Percentiles rank a stretch among this genome's conserved stretches.
These are phyloP conservation scores for Dicycla oo DNA, from an alignment of 2,888 invertebrate species.

Conservation along the genomic window DNA sequence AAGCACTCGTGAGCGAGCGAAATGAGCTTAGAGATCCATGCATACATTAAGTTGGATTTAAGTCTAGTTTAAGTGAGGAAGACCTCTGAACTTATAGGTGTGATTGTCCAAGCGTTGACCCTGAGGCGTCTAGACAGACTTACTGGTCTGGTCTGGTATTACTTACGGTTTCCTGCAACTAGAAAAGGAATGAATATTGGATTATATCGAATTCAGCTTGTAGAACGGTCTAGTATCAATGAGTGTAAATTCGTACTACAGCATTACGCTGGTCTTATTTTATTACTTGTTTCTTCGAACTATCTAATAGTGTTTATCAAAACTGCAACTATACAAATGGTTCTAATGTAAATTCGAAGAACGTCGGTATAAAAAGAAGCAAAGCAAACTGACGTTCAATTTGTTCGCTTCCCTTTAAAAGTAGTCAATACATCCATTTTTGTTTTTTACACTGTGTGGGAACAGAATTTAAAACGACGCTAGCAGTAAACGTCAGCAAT, in stretches of 20 bases:
- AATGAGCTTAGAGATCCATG: conserved; percentile 62
- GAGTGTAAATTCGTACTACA: conserved; percentile 5
- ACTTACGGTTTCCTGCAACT: conserved; percentile 62
- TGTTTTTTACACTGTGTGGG: conserved; percentile 37
- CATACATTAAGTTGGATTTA: conserved; percentile 66
- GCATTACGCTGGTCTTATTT: not conserved
- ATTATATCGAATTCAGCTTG: conserved; percentile 47
- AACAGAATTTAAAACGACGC: conserved; percentile 53
- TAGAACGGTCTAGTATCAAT: conserved; percentile 17
- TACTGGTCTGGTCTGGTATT: conserved; percentile 57
- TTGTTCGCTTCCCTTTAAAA: conserved; percentile 37
- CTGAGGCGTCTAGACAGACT: conserved; percentile 65
- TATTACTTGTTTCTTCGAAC: not conserved
- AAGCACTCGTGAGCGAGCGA: conserved; percentile 59
- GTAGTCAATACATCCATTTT: conserved; percentile 30
- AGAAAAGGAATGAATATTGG: conserved; percentile 50
- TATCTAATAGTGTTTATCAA: not conserved
- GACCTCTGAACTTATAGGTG: conserved; percentile 64
- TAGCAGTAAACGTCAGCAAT: conserved; percentile 55
- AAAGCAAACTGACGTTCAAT: conserved; percentile 13
- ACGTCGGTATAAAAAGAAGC: conserved; percentile 18
- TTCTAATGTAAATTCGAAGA: conserved; percentile 19
- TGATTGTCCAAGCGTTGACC: conserved; percentile 68
- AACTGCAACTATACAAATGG: not conserved
- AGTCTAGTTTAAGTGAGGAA: conserved; percentile 64